Percentiles rank a stretch among this genome's conserved stretches.
Conservation (phyloP, 2,888 invertebrate species). For the Conistra vaccinii region DNA sequence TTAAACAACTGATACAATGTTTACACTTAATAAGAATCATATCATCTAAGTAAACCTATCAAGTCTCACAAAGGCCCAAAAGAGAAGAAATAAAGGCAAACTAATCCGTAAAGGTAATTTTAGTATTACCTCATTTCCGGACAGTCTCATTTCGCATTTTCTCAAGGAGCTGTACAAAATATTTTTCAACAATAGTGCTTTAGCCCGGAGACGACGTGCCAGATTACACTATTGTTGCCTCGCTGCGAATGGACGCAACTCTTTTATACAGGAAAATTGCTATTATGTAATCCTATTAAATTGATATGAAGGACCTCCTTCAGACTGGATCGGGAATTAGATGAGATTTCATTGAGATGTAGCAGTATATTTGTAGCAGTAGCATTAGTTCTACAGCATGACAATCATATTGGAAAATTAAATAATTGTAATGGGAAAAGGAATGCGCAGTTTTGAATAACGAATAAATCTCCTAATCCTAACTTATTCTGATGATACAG, state of each 20-base stretch:
- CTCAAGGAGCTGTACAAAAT: slow-evolving; percentile 39
- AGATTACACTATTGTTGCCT: slow-evolving; percentile 65
- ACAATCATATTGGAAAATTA: neutral
- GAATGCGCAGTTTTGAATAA: neutral
- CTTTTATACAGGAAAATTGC: slow-evolving; percentile 65
- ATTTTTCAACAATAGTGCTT: slow-evolving; percentile 52
- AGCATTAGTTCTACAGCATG: neutral
- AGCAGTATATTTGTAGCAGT: neutral
- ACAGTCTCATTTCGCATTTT: slow-evolving; percentile 42
- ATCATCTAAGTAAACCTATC: neutral
- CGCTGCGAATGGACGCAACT: slow-evolving; percentile 51
- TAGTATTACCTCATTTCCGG: slow-evolving; percentile 30
- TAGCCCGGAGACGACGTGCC: slow-evolving; percentile 32
- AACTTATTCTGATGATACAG: neutral
- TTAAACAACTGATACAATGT: neutral
- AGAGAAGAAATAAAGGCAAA: neutral
- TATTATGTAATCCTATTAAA: slow-evolving; percentile 64
- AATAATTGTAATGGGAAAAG: neutral
- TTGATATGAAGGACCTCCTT: slow-evolving; percentile 38
- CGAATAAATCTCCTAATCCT: neutral
- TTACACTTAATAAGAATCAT: neutral
- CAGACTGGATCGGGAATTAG: slow-evolving; percentile 29
- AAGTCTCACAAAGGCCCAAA: slow-evolving; percentile 4
- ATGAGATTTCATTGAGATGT: slow-evolving; percentile 15
- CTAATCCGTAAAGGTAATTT: slow-evolving; percentile 33